phyloP scores from a whole-genome alignment of 2,888 invertebrate genomes.

The Leistus spinibarbis region DNA sequence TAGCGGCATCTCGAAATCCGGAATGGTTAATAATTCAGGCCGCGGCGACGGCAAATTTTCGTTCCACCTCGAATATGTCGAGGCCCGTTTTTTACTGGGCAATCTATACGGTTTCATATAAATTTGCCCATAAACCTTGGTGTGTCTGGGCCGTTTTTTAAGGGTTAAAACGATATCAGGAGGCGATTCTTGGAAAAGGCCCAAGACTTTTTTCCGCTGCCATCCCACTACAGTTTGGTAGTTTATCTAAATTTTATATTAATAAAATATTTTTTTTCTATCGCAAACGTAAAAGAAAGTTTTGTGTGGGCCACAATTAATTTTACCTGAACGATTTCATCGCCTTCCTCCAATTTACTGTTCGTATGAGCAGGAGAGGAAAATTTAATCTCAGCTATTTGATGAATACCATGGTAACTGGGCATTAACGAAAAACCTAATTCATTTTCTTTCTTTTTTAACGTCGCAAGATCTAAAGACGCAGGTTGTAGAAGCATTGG shows the following conservation, averaged over 20 bases:
- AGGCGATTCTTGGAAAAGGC: slow-evolving; percentile 75
- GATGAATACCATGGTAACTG: slow-evolving; percentile 78
- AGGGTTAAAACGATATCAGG: slow-evolving; percentile 82
- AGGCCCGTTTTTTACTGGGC: slow-evolving; percentile 72
- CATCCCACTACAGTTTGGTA: slow-evolving; percentile 80
- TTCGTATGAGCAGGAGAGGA: slow-evolving; percentile 92
- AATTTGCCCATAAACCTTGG: slow-evolving; percentile 77
- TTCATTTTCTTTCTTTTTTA: slow-evolving; percentile 86
- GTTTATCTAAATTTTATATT: slow-evolving; percentile 61
- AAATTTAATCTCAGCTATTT: slow-evolving; percentile 88
- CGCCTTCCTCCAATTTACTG: slow-evolving; percentile 92
- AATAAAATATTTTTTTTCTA: not conserved
- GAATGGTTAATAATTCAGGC: slow-evolving; percentile 65
- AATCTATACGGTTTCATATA: slow-evolving; percentile 74
- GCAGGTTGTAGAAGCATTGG: slow-evolving; percentile 91
- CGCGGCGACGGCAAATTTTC: slow-evolving; percentile 72
- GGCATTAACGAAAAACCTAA: slow-evolving; percentile 89
- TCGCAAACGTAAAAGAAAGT: not conserved
- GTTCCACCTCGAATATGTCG: slow-evolving; percentile 69
- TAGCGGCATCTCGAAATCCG: slow-evolving; percentile 64
- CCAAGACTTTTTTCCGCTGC: slow-evolving; percentile 78
- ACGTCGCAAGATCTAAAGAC: slow-evolving; percentile 83
- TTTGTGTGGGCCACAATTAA: not conserved
- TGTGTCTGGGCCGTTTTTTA: slow-evolving; percentile 83
- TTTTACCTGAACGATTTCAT: slow-evolving; percentile 92